Evolutionary conservation across 2,888 invertebrate species (phyloP).

Genomic region (Eupithecia subumbrata): DNA sequence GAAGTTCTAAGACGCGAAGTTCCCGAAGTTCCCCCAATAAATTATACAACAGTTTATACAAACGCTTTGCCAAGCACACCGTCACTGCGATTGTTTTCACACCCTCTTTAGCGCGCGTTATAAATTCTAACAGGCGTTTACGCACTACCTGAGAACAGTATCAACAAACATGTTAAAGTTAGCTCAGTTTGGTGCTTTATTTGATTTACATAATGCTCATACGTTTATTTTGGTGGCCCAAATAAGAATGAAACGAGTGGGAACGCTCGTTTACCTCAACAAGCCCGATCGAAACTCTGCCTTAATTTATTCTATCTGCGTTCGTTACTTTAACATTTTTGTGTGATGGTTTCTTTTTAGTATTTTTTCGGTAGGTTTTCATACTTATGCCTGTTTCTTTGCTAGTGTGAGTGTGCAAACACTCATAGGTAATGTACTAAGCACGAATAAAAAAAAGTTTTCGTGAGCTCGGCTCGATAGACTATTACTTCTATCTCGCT

Average conservation of each 20-base stretch:
- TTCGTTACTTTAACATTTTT: background rate
- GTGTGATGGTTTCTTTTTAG: too few species aligned
- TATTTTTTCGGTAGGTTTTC: too few species aligned
- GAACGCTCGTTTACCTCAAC: background rate
- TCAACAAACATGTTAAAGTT: constrained; percentile 32
- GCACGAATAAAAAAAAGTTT: too few species aligned
- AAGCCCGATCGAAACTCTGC: background rate
- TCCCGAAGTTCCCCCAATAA: constrained; percentile 8
- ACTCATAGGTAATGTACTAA: too few species aligned
- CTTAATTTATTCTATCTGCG: background rate
- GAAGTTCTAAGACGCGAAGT: background rate
- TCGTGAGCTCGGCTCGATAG: too few species aligned
- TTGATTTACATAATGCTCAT: constrained; percentile 17
- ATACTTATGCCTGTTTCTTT: too few species aligned
- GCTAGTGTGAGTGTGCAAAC: too few species aligned
- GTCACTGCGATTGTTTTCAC: constrained; percentile 26
- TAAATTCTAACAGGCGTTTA: constrained; percentile 34
- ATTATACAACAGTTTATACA: constrained; percentile 3
- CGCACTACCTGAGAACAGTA: constrained; percentile 28
- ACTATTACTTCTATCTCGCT: too few species aligned
- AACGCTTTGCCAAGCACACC: constrained; percentile 5
- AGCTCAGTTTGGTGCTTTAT: constrained; percentile 17
- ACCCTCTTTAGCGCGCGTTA: constrained; percentile 23
- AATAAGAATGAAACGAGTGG: background rate
- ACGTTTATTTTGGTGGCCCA: constrained; percentile 11